A percentile compares a stretch with the other conserved stretches of the same genome.
These are phyloP conservation scores for Chelidonichthys spinosus DNA, from an alignment of 2,797 vertebrate species.

Conservation along the genomic window DNA sequence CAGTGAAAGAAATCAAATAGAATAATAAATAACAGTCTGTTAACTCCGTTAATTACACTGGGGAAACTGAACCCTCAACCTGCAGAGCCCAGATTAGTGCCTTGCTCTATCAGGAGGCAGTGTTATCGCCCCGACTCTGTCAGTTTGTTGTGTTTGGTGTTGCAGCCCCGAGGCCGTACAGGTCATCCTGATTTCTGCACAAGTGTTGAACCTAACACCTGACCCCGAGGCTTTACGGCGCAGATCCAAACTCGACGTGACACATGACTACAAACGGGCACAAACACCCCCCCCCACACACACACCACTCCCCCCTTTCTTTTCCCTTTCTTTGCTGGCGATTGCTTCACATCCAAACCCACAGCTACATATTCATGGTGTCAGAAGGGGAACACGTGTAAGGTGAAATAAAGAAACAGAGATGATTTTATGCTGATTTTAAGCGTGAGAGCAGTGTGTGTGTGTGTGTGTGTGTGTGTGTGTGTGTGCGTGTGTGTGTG, in stretches of 20 bases:
- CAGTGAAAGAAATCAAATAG: too few relatives aligned
- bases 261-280: conserved; percentile 72
- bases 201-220: conserved; percentile 81
- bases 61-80: conserved; percentile 4
- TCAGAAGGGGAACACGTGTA: conserved; percentile 63
- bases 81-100: background rate
- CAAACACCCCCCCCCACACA: conserved; percentile 32
- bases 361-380: conserved; percentile 58
- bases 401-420: conserved; percentile 54
- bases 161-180: conserved; percentile 55
- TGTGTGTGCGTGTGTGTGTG: conserved; percentile 3
- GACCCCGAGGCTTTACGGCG: conserved; percentile 67
- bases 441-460: conserved; percentile 20
- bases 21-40: too few relatives aligned
- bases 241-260: conserved; percentile 73
- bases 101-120: conserved; percentile 21
- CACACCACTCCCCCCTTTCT: background rate
- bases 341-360: conserved; percentile 19
- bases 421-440: conserved; percentile 29
- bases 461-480: conserved; percentile 16
- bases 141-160: conserved; percentile 66
- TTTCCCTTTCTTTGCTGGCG: conserved; percentile 8
- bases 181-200: conserved; percentile 77
- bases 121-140: conserved; percentile 56
- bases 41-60: too few relatives aligned